Evolutionary conservation across 1,140 invertebrate genomes (phyloP).

Genomic region (Oncopeltus fasciatus): DNA sequence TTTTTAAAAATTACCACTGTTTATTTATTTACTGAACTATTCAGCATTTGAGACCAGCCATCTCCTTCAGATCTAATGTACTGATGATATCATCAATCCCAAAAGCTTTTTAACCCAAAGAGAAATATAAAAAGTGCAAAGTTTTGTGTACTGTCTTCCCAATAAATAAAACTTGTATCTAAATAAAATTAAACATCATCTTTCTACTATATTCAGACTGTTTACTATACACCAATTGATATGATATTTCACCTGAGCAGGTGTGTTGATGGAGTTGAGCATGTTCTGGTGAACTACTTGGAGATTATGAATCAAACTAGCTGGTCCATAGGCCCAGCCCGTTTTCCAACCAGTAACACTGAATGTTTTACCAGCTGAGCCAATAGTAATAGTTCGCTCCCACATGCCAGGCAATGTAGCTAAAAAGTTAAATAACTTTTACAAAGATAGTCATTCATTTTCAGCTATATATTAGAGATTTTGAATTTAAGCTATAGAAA

Average conservation of each 20-base stretch:
- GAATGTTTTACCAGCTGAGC: constrained; percentile 95
- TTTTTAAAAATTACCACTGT: too few species aligned
- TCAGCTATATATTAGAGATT: too few species aligned
- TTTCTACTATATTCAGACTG: neutral
- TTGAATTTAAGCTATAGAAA: neutral
- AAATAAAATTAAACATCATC: neutral
- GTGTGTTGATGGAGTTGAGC: constrained; percentile 80
- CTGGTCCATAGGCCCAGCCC: constrained; percentile 91
- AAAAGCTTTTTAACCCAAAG: too few species aligned
- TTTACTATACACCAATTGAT: constrained; percentile 1
- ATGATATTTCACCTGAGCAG: constrained; percentile 42
- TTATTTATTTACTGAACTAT: too few species aligned
- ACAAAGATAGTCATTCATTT: too few species aligned
- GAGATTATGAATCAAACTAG: constrained; percentile 60
- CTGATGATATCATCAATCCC: too few species aligned
- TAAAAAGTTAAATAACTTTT: too few species aligned
- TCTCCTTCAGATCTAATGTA: too few species aligned
- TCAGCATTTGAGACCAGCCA: too few species aligned
- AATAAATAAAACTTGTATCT: neutral
- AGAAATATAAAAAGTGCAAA: too few species aligned
- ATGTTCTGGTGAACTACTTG: constrained; percentile 87
- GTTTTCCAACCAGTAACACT: constrained; percentile 94
- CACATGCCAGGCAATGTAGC: constrained; percentile 94
- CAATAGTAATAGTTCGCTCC: constrained; percentile 92
- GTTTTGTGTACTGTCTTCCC: neutral